phyloP scores from a whole-genome alignment of 2,797 vertebrate genomes.

The Champsocephalus esox region DNA sequence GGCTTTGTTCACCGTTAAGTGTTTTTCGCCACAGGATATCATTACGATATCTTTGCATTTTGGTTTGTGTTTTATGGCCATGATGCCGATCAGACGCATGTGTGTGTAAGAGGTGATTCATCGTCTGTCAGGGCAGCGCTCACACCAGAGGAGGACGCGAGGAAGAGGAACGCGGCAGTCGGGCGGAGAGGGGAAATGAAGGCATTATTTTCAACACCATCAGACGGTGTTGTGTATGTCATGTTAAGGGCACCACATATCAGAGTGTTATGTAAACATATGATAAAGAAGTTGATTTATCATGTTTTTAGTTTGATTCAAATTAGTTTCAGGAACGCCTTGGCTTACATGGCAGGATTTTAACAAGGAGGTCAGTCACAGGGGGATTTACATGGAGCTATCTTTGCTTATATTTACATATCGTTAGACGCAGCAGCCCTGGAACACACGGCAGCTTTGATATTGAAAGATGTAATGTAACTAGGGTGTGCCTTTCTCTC shows the following conservation, averaged over 20 bases:
- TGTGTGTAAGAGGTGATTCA: conserved; percentile 54
- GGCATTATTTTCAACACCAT: not conserved
- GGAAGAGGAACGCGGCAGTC: not conserved
- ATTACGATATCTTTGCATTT: conserved; percentile 30
- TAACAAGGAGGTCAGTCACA: not conserved
- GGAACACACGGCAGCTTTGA: not conserved
- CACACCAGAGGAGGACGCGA: conserved; percentile 3
- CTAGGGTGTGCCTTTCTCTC: not conserved
- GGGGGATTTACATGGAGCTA: not conserved
- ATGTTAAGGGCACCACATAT: not conserved
- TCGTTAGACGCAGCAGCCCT: not conserved
- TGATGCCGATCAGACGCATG: conserved; percentile 37
- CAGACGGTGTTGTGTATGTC: not conserved
- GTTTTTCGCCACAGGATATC: conserved; percentile 12
- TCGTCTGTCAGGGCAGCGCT: conserved; percentile 11
- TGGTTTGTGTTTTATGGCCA: conserved; percentile 27
- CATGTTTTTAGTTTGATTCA: not conserved
- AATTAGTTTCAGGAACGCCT: not conserved
- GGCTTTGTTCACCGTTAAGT: conserved; percentile 23
- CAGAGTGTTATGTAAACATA: not conserved
- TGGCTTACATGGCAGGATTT: not conserved
- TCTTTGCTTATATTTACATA: conserved; percentile 19
- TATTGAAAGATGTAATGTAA: not conserved
- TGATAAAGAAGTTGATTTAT: not conserved
- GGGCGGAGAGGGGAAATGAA: not conserved